phyloP scores from a whole-genome alignment of 2,113 vertebrate genomes.

The Stigmatopora argus region DNA sequence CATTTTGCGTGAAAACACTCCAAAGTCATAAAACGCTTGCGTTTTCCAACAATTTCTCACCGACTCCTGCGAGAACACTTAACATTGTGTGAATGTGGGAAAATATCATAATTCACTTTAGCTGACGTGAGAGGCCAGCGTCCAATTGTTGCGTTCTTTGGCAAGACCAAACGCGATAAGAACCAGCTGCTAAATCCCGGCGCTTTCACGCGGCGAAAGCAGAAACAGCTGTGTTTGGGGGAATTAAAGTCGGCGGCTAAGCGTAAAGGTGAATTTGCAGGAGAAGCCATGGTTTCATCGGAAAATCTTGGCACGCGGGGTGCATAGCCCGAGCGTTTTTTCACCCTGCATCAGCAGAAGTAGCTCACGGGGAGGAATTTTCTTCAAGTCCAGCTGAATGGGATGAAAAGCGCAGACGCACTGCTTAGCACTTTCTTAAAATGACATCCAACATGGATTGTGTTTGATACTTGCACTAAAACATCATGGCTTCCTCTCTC shows the following conservation, averaged over 20 bases:
- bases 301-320: neutral
- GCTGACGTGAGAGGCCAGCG: neutral
- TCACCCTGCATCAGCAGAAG: conserved; percentile 5
- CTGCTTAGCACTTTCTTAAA: neutral
- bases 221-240: conserved; percentile 7
- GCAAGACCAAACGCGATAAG: neutral
- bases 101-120: conserved; percentile 4
- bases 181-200: conserved; percentile 2
- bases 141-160: conserved; percentile 1
- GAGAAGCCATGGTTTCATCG: conserved; percentile 1
- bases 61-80: neutral
- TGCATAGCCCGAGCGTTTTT: neutral
- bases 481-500: neutral
- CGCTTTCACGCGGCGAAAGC: neutral
- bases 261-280: conserved; percentile 7
- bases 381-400: neutral
- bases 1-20: neutral
- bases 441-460: neutral
- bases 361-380: conserved; percentile 1
- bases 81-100: neutral
- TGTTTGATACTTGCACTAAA: neutral
- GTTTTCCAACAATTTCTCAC: neutral
- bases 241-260: conserved; percentile 3
- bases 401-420: neutral
- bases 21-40: neutral